Percentiles rank a stretch among this genome's conserved stretches.
Conservation (phyloP, 2,113 vertebrate genomes). For the Dipodomys merriami region DNA sequence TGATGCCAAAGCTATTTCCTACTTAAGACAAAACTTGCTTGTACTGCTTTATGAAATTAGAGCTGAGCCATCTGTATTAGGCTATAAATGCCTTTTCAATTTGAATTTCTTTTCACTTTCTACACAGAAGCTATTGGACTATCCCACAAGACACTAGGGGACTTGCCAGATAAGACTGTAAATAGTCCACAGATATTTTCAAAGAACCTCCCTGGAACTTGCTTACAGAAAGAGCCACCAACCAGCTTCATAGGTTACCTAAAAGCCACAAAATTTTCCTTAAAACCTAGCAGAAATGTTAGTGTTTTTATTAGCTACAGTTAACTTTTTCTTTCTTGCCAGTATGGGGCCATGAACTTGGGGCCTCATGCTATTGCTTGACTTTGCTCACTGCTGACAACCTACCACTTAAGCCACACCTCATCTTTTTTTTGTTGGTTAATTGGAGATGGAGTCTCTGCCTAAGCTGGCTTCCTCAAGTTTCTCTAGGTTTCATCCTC, state of each 20-base stretch:
- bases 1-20: constrained; percentile 29
- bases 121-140: background rate
- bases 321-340: background rate
- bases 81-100: constrained; percentile 44
- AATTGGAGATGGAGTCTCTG: background rate
- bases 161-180: background rate
- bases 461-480: background rate
- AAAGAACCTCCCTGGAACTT: background rate
- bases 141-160: background rate
- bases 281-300: constrained; percentile 16
- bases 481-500: no score
- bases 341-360: no score
- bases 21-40: constrained; percentile 23
- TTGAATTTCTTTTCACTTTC: constrained; percentile 10
- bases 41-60: constrained; percentile 42
- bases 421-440: no score
- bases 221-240: background rate
- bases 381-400: no score
- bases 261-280: background rate
- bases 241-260: constrained; percentile 6
- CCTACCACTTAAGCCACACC: no score
- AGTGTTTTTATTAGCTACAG: background rate
- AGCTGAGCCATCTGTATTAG: constrained; percentile 13
- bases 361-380: no score
- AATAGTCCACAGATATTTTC: background rate